Evolutionary conservation across 2,888 invertebrate genomes (phyloP), one percentile per base, ranked within the genome.

Genomic region (Nemapogon koenigi): DNA sequence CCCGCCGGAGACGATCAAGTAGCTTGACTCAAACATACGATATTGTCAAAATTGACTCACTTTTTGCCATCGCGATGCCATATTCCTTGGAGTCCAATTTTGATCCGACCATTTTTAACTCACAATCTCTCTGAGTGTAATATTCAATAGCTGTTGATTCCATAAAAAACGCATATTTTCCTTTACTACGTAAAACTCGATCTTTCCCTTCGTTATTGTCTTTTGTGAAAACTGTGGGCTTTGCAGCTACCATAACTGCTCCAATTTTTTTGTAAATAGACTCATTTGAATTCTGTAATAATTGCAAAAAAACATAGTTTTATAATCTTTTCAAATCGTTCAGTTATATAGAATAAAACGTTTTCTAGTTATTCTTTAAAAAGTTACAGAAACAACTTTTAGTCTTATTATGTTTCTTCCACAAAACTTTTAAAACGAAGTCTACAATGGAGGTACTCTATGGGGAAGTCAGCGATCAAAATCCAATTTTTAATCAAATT

Each of bases 91-190:
- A 89, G 59, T 96, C 95, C 38, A 97, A 79, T 50, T 87, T 83
- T 6, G 85, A 82, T 2, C 94, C 92, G 19, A 91, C 85, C 79
- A 89, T 87, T 42, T 82, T 88, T 42, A 96, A 81, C 41, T 89
- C 85, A 61, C 95, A 95, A 54, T 90, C 82, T 45, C 89, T 81
- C 60, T 92, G 89, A 44, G 86, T 87, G 49, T 86, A 88, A 68
- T 96, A 99, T 62, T 97, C 95, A 49, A 98, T 88, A 16, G 90
- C 88, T 1, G 95, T 90, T 19, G 95, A 96, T 76, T 98, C 98
- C 93, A 97, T 96, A 43, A 99, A 85, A 61, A 93, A 98, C 2
- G 96, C 97, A 64, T 92, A 98, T 45, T 81, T 85, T 18, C 88
- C 87, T 56, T 87, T 86, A 37, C 83, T 87, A 54, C 82, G 84